These are phyloP conservation scores for Orthosia gothica DNA, from an alignment of 2,888 invertebrate species.

Conservation along the genomic window DNA sequence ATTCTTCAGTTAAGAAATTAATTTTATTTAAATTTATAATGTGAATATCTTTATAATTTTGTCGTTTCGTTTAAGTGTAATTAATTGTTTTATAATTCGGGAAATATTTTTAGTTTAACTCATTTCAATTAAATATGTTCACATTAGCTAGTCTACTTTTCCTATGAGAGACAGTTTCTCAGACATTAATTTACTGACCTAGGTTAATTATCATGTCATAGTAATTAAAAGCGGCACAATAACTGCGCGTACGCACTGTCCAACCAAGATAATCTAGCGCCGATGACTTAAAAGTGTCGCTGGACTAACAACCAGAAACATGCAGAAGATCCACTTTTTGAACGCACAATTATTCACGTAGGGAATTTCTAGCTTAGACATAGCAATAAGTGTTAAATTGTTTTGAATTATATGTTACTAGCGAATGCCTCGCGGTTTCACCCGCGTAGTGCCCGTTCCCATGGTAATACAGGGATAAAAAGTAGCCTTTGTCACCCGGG, in stretches of 20 bases:
- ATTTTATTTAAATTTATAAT: conserved; percentile 48
- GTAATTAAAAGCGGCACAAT: conserved; percentile 31
- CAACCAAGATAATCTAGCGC: conserved; percentile 50
- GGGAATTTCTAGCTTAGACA: no score
- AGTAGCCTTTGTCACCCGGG: no score
- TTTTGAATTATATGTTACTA: no score
- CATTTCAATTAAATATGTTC: no score
- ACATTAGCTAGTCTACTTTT: neutral
- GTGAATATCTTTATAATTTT: conserved; percentile 17
- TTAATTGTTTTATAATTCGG: conserved; percentile 30
- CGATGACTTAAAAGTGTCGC: conserved; percentile 86
- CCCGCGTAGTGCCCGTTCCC: no score
- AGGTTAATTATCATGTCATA: neutral
- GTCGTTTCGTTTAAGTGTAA: conserved; percentile 4
- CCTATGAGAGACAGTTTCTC: neutral
- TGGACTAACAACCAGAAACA: neutral
- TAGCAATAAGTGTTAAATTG: no score
- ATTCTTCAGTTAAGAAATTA: conserved; percentile 37
- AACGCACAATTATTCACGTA: neutral
- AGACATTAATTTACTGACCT: neutral
- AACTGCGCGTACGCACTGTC: conserved; percentile 34
- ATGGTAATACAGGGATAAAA: no score
- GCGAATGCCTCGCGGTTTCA: no score
- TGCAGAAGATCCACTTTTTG: conserved; percentile 31
- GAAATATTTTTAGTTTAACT: conserved; percentile 1